Conservation (phyloP, 2,113 vertebrate genomes). For the Pollachius pollachius region DNA sequence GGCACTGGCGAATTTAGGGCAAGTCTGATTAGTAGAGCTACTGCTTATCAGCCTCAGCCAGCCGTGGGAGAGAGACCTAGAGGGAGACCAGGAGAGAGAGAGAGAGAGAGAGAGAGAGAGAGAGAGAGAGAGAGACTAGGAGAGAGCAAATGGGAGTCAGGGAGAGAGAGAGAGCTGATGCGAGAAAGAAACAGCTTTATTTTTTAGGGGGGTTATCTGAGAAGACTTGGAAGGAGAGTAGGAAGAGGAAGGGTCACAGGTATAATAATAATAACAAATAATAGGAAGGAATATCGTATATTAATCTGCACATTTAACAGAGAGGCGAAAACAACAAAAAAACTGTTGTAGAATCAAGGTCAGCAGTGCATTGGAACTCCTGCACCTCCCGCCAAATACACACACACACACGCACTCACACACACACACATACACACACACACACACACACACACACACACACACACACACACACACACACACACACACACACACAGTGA, state of each 20-base stretch:
- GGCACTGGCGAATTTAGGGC: conserved; percentile 75
- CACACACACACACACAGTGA: background rate
- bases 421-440: background rate
- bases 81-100: background rate
- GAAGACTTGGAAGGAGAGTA: background rate
- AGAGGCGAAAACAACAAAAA: too few species aligned
- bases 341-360: too few species aligned
- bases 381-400: too few species aligned
- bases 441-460: background rate
- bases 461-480: background rate
- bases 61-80: conserved; percentile 26
- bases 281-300: background rate
- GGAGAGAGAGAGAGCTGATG: conserved; percentile 26
- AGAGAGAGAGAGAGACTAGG: conserved; percentile 5
- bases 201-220: background rate
- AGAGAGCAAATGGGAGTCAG: conserved; percentile 6
- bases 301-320: background rate
- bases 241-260: too few species aligned
- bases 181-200: background rate
- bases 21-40: conserved; percentile 74
- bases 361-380: too few species aligned
- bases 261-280: too few species aligned
- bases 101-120: background rate
- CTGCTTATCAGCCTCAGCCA: conserved; percentile 68
- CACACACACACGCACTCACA: background rate